These are phyloP conservation scores for Cololabis saira DNA, from an alignment of 2,113 vertebrate genomes.

Conservation along the genomic window DNA sequence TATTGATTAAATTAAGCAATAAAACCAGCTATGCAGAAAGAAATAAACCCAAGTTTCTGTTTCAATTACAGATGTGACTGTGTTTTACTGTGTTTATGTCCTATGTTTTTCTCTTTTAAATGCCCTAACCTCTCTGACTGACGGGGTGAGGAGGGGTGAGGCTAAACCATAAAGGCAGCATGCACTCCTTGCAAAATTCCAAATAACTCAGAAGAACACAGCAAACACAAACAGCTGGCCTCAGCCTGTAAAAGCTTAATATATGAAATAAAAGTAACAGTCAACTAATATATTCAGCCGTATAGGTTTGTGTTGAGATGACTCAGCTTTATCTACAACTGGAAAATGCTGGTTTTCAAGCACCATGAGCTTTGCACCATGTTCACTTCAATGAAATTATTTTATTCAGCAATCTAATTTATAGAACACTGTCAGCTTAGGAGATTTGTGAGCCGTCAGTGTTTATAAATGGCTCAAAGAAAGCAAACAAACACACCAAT, in stretches of 20 bases:
- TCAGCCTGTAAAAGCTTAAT: background rate
- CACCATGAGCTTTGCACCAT: conserved; percentile 3
- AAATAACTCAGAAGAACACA: background rate
- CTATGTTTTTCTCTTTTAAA: background rate
- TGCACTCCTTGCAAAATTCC: background rate
- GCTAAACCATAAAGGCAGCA: background rate
- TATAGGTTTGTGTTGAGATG: background rate
- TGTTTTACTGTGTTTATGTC: background rate
- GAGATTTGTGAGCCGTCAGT: conserved; percentile 41
- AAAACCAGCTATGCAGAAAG: background rate
- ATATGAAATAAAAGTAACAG: background rate
- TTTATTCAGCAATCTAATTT: conserved; percentile 21
- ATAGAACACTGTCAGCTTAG: conserved; percentile 7
- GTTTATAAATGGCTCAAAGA: conserved; percentile 44
- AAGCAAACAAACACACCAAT: conserved; percentile 46
- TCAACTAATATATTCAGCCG: background rate
- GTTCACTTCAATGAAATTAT: conserved; percentile 18
- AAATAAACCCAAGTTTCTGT: background rate
- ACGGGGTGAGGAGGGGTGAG: background rate
- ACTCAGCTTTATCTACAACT: conserved; percentile 1
- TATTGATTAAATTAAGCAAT: conserved; percentile 8
- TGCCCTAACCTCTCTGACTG: background rate
- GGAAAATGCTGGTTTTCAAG: conserved; percentile 13
- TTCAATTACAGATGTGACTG: background rate
- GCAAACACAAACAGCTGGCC: background rate